Base-by-base conservation (phyloP, 2,888 invertebrate species). In the Cepaea hortensis region DNA sequence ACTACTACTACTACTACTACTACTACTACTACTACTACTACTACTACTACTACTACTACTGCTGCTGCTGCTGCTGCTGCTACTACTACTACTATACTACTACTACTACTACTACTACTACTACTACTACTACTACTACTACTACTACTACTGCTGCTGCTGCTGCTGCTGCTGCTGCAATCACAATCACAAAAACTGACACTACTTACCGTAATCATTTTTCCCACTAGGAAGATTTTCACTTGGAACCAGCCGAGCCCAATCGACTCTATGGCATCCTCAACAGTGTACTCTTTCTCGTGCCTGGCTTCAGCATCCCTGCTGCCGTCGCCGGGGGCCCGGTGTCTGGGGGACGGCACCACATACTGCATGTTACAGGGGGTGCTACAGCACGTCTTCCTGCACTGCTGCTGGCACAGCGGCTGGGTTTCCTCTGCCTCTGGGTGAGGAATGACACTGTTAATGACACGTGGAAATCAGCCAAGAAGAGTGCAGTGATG, bases 171-270 rank as follows among this genome's bases (percentile, higher is more conserved):
- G 11, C 55, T 55, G 11, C 55, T 55, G 11, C 55, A 9, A 55
- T 11, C 11, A 55, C 55, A 9, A 55, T 3, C 11, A 55, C 55
- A 9, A 55, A 6, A 9, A 55, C 55, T 55, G 11, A 0, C 18
- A 11, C 6, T 72, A 84, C 91, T 90, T 88, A 93, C 93, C 11
- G 91, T 91, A 81, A 93, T 91, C n/a, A 92, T 88, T 11, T 92
- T 91, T 84, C 91, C 90, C 9, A 92, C 90, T n/a, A 92, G 70
- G 84, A 90, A 92, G 3, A 93, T 90, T 6, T 89, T 89, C 15
- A 93, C 85, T 88, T 93, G 93, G 85, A 93, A 93, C 84, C 90
- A 89, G 11, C 93, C 93, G 85, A 93, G 91, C 0, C 93, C 93
- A 50, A 93, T 91, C 61, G 91, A 86, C 70, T 93, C 93, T 18